phyloP scores from a whole-genome alignment of 2,113 vertebrate genomes.

The Glareola pratincola region DNA sequence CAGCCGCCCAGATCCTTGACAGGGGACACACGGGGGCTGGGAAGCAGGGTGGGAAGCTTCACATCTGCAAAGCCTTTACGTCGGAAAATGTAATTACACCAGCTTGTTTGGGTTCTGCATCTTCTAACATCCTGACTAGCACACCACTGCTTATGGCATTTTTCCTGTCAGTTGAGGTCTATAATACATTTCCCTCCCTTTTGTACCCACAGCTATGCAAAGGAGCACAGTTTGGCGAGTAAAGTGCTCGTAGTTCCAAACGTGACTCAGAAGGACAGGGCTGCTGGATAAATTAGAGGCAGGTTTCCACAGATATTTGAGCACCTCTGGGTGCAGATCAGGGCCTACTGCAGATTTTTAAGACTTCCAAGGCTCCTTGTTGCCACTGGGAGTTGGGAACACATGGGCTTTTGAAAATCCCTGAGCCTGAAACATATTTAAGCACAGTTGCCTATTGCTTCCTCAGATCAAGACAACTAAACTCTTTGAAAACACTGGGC shows the following conservation, averaged over 20 bases:
- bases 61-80: not conserved
- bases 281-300: conserved; percentile 45
- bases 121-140: conserved; percentile 41
- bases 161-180: not conserved
- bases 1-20: not conserved
- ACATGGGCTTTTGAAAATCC: not conserved
- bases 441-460: not conserved
- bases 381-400: not conserved
- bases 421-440: not conserved
- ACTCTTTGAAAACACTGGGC: not conserved
- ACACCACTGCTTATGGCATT: not conserved
- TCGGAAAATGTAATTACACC: not conserved
- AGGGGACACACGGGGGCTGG: not conserved
- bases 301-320: not conserved
- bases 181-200: not conserved
- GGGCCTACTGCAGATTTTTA: not conserved
- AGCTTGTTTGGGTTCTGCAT: not conserved
- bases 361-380: not conserved
- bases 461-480: not conserved
- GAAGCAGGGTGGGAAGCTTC: not conserved
- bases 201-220: conserved; percentile 48
- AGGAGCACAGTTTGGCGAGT: conserved; percentile 55
- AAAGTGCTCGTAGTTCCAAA: conserved; percentile 53
- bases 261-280: conserved; percentile 29
- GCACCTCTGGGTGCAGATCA: not conserved